A percentile compares a stretch with the other conserved stretches of the same genome.
phyloP scores from a whole-genome alignment of 2,888 invertebrate species.

The Poecilus cupreus region DNA sequence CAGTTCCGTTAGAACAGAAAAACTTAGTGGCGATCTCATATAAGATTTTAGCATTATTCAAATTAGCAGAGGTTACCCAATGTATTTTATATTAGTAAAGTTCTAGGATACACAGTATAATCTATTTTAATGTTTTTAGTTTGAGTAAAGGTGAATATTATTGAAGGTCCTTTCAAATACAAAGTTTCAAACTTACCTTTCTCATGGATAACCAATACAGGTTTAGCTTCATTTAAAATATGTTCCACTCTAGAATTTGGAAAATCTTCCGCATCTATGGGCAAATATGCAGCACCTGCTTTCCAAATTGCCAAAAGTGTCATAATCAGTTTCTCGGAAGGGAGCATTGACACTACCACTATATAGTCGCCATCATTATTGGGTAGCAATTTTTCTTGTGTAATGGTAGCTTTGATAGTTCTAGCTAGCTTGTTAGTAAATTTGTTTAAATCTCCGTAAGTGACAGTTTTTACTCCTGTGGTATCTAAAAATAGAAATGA shows the following conservation, averaged over 20 bases:
- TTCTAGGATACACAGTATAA: too few species aligned
- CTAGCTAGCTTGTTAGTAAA: slow-evolving; percentile 77
- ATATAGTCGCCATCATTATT: slow-evolving; percentile 84
- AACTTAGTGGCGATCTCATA: too few species aligned
- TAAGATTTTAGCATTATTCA: too few species aligned
- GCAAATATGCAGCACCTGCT: slow-evolving; percentile 89
- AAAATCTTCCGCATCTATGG: slow-evolving; percentile 83
- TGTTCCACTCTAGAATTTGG: slow-evolving; percentile 84
- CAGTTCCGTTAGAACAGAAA: too few species aligned
- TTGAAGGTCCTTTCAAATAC: too few species aligned
- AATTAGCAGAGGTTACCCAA: too few species aligned
- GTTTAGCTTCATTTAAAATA: slow-evolving; percentile 84
- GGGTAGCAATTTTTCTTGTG: slow-evolving; percentile 68
- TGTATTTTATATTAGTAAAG: too few species aligned
- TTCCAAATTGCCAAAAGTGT: slow-evolving; percentile 86
- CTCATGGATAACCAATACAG: slow-evolving; percentile 82
- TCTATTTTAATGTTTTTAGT: too few species aligned
- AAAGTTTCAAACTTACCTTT: slow-evolving; percentile 75
- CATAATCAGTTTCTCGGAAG: slow-evolving; percentile 81
- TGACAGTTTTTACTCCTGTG: slow-evolving; percentile 66
- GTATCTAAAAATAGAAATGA: slow-evolving; percentile 66
- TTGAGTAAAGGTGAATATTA: too few species aligned
- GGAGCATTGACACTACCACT: slow-evolving; percentile 87
- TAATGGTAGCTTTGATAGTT: slow-evolving; percentile 73
- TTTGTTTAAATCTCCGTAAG: slow-evolving; percentile 76